phyloP scores from a whole-genome alignment of 1,140 invertebrate species.

The Coptotermes formosanus region DNA sequence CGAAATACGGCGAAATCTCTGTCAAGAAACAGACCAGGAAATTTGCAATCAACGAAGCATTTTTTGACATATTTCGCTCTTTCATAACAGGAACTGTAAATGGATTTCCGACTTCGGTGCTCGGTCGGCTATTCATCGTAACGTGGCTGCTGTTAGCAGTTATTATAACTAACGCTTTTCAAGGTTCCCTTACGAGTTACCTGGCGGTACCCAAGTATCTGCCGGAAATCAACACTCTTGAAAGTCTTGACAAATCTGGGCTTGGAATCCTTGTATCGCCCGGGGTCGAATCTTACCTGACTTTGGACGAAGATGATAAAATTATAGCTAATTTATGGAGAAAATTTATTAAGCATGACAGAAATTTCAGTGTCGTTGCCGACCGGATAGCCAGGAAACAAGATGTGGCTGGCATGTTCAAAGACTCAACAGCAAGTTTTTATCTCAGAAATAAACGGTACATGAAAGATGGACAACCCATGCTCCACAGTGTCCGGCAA shows the following conservation, averaged over 20 bases:
- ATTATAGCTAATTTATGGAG: background rate
- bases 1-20: background rate
- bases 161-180: slow-evolving; percentile 43
- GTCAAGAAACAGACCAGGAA: background rate
- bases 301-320: slow-evolving; percentile 34
- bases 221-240: slow-evolving; percentile 44
- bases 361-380: no score
- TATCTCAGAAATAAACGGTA: slow-evolving; percentile 29
- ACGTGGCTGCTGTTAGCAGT: slow-evolving; percentile 44
- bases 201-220: slow-evolving; percentile 45
- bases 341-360: background rate
- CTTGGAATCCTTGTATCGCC: slow-evolving; percentile 41
- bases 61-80: slow-evolving; percentile 8
- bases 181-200: slow-evolving; percentile 42
- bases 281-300: slow-evolving; percentile 40
- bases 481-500: slow-evolving; percentile 47
- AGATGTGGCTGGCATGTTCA: background rate
- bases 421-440: background rate
- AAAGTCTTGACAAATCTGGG: slow-evolving; percentile 44
- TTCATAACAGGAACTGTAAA: background rate
- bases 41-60: background rate
- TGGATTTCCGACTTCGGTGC: background rate
- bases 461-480: slow-evolving; percentile 36
- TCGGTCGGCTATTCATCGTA: slow-evolving; percentile 43
- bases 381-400: background rate